A percentile compares a stretch with the other conserved stretches of the same genome.
phyloP scores from a whole-genome alignment of 2,113 vertebrate species.

The Elgaria multicarinata region DNA sequence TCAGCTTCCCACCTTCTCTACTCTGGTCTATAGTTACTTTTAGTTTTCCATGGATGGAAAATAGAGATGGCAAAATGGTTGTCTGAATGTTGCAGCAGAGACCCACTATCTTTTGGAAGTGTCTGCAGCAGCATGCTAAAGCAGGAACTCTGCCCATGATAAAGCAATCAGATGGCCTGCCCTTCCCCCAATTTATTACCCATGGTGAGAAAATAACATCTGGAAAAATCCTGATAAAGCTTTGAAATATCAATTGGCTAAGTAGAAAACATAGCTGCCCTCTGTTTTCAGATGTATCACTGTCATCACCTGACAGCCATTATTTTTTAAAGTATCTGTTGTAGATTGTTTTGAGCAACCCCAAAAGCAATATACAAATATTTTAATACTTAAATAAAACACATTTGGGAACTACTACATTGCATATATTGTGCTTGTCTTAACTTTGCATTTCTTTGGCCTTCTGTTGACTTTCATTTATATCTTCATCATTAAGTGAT shows the following conservation, averaged over 20 bases:
- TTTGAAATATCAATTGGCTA: neutral
- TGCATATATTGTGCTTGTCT: neutral
- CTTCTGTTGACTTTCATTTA: neutral
- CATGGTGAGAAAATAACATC: neutral
- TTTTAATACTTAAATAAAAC: neutral
- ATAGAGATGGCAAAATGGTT: neutral
- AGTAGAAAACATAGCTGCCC: neutral
- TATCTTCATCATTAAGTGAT: neutral
- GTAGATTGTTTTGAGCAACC: neutral
- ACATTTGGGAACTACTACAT: neutral
- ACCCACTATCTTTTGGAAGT: neutral
- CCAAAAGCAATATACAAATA: neutral
- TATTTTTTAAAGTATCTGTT: neutral
- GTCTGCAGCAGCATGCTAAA: neutral
- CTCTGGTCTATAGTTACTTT: neutral
- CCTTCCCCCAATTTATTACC: neutral
- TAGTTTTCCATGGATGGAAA: neutral
- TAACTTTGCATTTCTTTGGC: neutral
- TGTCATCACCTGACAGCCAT: neutral
- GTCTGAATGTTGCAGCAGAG: neutral
- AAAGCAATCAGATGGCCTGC: neutral
- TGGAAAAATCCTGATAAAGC: neutral
- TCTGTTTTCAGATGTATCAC: neutral
- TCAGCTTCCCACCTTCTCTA: neutral
- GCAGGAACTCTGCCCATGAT: neutral